Percentiles rank a stretch among this genome's conserved stretches.
Evolutionary conservation across 2,797 vertebrate species (phyloP).

Genomic region (Falco columbarius): DNA sequence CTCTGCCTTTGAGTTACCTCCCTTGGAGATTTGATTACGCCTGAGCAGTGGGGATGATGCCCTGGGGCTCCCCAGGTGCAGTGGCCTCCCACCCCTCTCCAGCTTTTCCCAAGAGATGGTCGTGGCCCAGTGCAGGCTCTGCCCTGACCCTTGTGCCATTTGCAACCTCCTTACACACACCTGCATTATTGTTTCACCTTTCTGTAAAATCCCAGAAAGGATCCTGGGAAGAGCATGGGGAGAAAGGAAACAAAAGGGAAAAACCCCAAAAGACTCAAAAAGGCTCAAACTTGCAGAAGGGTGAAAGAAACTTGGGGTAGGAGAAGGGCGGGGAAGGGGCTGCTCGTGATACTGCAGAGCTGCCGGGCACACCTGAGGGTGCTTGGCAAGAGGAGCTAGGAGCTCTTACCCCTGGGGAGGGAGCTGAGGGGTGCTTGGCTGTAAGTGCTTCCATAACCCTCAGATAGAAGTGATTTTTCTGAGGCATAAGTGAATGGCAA

Average conservation of each 20-base stretch:
- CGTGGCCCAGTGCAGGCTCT: rapidly evolving
- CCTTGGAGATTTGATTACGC: rapidly evolving
- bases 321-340: background rate
- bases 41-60: background rate
- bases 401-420: background rate
- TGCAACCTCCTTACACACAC: rapidly evolving
- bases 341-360: background rate
- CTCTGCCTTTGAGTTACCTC: background rate
- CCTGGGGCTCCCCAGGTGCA: rapidly evolving
- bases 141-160: background rate
- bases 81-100: background rate
- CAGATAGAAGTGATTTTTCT: background rate
- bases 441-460: background rate
- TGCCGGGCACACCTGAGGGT: background rate
- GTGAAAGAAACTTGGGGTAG: background rate
- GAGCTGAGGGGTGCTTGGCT: background rate
- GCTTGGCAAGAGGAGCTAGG: background rate
- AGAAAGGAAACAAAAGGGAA: background rate
- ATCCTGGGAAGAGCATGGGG: rapidly evolving
- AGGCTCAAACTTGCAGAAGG: background rate
- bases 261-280: no score
- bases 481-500: background rate
- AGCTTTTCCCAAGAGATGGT: background rate
- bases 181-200: rapidly evolving
- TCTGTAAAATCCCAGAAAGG: rapidly evolving